These are phyloP conservation scores for Basileuterus tristriatus DNA, from an alignment of 2,797 vertebrate species.

Conservation along the genomic window DNA sequence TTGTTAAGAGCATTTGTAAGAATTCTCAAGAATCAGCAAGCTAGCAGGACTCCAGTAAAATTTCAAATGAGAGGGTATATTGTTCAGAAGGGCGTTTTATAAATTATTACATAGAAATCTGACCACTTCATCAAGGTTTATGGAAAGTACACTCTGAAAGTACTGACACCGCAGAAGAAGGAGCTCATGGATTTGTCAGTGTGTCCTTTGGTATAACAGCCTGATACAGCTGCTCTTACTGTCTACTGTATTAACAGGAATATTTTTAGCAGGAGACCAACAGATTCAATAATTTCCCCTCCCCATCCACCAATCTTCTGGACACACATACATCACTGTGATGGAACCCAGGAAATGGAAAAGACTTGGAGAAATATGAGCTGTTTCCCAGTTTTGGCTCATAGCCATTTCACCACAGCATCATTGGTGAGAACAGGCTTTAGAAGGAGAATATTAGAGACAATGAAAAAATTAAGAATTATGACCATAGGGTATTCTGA, in stretches of 20 bases:
- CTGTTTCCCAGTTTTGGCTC: neutral
- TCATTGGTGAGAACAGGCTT: neutral
- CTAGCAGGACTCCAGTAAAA: neutral
- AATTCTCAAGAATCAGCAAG: neutral
- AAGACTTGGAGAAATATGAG: neutral
- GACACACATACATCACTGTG: neutral
- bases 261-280: neutral
- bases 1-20: neutral
- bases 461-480: neutral
- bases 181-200: neutral
- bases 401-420: neutral
- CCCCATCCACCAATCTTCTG: neutral
- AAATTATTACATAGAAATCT: neutral
- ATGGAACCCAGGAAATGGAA: neutral
- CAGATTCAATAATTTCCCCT: neutral
- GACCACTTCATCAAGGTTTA: neutral
- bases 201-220: neutral
- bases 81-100: neutral
- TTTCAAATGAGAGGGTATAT: neutral
- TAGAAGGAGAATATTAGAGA: neutral
- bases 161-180: neutral
- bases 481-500: neutral
- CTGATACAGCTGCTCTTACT: neutral
- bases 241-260: neutral
- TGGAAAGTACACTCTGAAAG: neutral